Evolutionary conservation across 2,888 invertebrate genomes (phyloP), one percentile per base, ranked within the genome.

Genomic region (Pandemis corylana): DNA sequence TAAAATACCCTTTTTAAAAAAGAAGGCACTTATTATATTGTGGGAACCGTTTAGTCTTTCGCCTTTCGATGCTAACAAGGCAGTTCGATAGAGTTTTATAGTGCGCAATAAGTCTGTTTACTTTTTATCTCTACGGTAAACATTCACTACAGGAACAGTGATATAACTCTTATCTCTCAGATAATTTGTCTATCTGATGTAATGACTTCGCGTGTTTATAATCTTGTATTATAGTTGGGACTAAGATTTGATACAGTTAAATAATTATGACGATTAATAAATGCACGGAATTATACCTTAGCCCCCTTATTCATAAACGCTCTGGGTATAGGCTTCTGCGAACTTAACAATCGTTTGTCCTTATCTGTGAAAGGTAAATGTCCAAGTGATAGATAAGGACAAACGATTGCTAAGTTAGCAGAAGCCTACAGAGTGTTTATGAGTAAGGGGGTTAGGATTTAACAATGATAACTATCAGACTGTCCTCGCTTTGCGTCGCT

Each of bases 231-330:
- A 59, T 59, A 28, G 20, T 5, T 6, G 59, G 28, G 28, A 12
- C 59, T 59, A 59, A 53, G 53, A 15, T 15, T 53, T 53, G 53
- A 53, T 53, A 28, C 28, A 28, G 28, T 28, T 53, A 59, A 59
- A 7, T 59, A 59, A 59, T 28, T 59, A 59, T 9, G 53, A 59
- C 59, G 28, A 3, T 12, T 20, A 56, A 59, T 20, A 4, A n/a
- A n/a, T n/a, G 59, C 28, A 59, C 59, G 12, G 28, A 59, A 28
- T 28, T 36, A 10, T 36, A 59, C 4, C 4, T 56, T 4, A 28
- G 20, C 20, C 20, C 20, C 20, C 20, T 20, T 20, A 20, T 20
- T 20, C 20, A 20, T 20, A 20, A 20, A 20, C 1, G 20, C 20
- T 20, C 20, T 20, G n/a, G n/a, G n/a, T n/a, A 20, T 20, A 20